phyloP scores from a whole-genome alignment of 2,113 vertebrate genomes.

The Egretta garzetta region DNA sequence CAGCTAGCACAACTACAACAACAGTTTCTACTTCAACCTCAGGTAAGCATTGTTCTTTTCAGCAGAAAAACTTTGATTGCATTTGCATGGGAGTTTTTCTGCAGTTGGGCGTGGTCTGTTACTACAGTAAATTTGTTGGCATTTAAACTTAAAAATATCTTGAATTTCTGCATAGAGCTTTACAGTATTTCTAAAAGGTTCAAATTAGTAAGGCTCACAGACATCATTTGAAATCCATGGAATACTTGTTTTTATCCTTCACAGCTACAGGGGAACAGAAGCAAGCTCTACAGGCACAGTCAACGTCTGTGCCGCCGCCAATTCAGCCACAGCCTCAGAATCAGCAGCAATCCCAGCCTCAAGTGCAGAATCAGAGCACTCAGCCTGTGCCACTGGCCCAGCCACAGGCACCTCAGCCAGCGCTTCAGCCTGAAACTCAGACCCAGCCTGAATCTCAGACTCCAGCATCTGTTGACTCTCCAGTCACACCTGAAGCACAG shows the following conservation, averaged over 20 bases:
- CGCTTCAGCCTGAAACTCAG: constrained; percentile 68
- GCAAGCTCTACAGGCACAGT: constrained; percentile 52
- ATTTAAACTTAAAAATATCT: background rate
- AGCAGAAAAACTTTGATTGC: background rate
- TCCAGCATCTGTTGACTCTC: constrained; percentile 25
- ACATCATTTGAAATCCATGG: background rate
- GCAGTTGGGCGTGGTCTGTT: background rate
- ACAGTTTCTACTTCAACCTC: constrained; percentile 84
- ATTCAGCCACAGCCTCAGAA: constrained; percentile 41
- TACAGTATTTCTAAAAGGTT: background rate
- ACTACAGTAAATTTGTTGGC: background rate
- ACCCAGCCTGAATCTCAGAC: constrained; percentile 60
- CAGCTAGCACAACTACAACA: constrained; percentile 76
- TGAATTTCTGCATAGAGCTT: background rate
- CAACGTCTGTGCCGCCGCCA: constrained; percentile 5
- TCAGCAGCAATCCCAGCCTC: constrained; percentile 74
- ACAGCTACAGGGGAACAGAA: constrained; percentile 74
- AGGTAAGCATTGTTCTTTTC: constrained; percentile 73
- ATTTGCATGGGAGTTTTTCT: background rate
- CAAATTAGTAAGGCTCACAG: background rate
- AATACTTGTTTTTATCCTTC: constrained; percentile 10
- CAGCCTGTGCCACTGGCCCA: constrained; percentile 66
- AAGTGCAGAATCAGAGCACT: constrained; percentile 64
- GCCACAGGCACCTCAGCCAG: background rate
- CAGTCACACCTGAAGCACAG: constrained; percentile 66